Evolutionary conservation across 2,113 vertebrate species (phyloP), one percentile per base, ranked within the genome.

Genomic region (Hymenochirus boettgeri): DNA sequence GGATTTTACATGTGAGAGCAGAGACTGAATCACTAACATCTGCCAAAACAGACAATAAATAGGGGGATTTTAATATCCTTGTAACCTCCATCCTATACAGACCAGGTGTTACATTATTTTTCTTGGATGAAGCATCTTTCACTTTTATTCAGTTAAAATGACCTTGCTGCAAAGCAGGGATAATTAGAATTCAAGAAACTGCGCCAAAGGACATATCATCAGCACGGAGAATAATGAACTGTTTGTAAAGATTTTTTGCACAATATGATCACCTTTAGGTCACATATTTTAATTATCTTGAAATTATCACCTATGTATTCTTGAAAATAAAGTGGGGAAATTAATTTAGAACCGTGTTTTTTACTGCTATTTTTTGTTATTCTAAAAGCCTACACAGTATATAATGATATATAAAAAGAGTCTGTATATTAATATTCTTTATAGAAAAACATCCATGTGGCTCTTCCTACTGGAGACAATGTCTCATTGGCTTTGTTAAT

Each of bases 1-100:
- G 76, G 75, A 73, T 80, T 83, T 77, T 77, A 79, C 78, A 77
- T 83, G 76, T 76, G 72, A 64, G 73, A 57, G 56, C 51, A 70
- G 73, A 79, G 74, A 72, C 69, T 75, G 74, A 77, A 74, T 81
- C 79, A 79, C 1, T 19, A 73, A 69, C 47, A 54, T 55, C 26
- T 59, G 65, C 65, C 65, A 69, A 69, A 69, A 67, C 59, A 59
- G 56, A 59, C 74, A 72, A 75, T 76, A 76, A 75, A 69, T 74
- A 76, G 70, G 63, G 61, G 57, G 76, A 77, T 73, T 52, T 67
- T 42, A 67, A 67, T 59, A 67, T 59, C 48, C 33, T 23, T 50
- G 47, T 52, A 53, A 51, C 46, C 56, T 53, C 56, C 51, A 17
- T 58, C 39, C 56, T 60, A 24, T 22, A 23, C 25, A 60, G 47